phyloP scores from a whole-genome alignment of 2,888 invertebrate species.

The Odontothrips loti region DNA sequence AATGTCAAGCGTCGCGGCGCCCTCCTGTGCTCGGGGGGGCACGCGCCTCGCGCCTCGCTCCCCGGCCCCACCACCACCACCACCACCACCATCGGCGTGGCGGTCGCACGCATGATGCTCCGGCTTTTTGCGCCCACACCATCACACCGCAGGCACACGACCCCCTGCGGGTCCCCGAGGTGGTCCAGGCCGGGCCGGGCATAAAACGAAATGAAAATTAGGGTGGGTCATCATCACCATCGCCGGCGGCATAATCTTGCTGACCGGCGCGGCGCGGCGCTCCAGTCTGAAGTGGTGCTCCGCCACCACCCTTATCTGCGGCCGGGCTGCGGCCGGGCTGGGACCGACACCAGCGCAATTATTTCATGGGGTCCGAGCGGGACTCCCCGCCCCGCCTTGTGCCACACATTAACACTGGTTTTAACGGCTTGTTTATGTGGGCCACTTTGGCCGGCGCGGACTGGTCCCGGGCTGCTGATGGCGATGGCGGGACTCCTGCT shows the following conservation, averaged over 20 bases:
- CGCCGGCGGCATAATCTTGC: not conserved
- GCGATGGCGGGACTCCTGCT: not conserved
- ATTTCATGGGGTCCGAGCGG: not conserved
- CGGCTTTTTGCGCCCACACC: not conserved
- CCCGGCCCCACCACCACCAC: too few relatives aligned
- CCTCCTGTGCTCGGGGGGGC: not conserved
- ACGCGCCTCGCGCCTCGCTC: too few relatives aligned
- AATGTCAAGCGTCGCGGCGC: not conserved
- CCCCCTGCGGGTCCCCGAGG: too few relatives aligned
- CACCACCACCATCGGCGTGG: too few relatives aligned
- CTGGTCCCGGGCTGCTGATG: not conserved
- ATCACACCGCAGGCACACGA: too few relatives aligned
- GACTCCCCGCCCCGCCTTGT: not conserved
- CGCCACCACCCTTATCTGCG: not conserved
- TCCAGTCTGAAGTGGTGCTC: too few relatives aligned
- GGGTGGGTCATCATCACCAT: not conserved
- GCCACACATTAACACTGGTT: not conserved
- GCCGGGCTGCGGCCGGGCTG: not conserved
- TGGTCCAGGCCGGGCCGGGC: not conserved
- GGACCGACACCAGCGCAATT: not conserved
- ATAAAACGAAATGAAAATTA: slow-evolving; percentile 25
- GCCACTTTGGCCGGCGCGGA: slow-evolving; percentile 5
- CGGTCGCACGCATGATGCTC: too few relatives aligned
- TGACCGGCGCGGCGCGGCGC: not conserved
- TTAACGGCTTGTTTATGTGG: slow-evolving; percentile 9